Base-by-base conservation (phyloP, 2,797 vertebrate species). In the Cheirogaleus major region DNA sequence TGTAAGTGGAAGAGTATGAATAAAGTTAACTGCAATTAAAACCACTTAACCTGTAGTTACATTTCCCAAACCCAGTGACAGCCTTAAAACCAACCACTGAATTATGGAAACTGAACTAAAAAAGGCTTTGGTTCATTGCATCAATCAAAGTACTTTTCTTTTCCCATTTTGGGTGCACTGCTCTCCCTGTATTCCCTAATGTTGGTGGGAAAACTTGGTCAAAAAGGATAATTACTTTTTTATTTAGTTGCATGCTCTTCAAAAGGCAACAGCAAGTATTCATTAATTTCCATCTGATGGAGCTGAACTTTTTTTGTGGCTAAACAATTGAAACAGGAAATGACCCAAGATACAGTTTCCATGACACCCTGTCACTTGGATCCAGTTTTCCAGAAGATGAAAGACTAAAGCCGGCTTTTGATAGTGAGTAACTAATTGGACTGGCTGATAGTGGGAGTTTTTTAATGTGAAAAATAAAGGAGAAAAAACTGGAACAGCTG, bases 381-480 rank as follows among this genome's bases (percentile, higher is more conserved):
- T 98, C 96, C 98, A 98, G 98, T 99, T 98, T 98, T 98, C 90
- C 84, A 73, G 98, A 98, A 99, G 99, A 99, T 99, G 99, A 99
- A 99, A 99, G 99, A 98, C 98, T 95, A 86, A 48, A 95, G 94
- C 97, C 95, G 70, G 87, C 99, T 99, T 99, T 99, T 99, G 98
- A 98, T 99, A 99, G 98, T 88, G 98, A 98, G 97, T 98, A 98
- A 98, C 99, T 99, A 99, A 99, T 99, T 99, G 99, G 98, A 98
- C 98, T 98, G 98, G 97, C 97, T 98, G 99, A 98, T 98, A 98
- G 97, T 95, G 96, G 97, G 98, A 97, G 95, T 99, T 98, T 98
- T 98, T 98, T 97, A 98, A 90, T 97, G 96, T 94, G 97, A 98
- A 98, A 99, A 98, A 98, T 88, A 98, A 98, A 98, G 97, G 97